phyloP scores from a whole-genome alignment of 2,113 vertebrate species.

The Fregetta grallaria region DNA sequence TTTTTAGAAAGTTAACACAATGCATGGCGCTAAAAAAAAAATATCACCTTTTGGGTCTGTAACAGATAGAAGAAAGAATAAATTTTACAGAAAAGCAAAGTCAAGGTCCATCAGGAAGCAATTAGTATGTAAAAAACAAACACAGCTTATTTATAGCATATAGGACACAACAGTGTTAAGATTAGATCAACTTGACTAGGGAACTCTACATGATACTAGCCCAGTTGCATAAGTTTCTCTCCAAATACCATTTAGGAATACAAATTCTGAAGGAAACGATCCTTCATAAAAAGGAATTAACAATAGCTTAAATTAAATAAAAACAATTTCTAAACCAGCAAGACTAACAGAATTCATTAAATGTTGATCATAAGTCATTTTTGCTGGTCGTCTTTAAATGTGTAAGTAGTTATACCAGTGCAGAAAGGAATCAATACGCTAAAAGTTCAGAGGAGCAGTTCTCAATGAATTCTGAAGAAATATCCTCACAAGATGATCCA shows the following conservation, averaged over 20 bases:
- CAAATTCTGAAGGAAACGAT: neutral
- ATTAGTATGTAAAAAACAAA: neutral
- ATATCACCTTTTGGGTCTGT: neutral
- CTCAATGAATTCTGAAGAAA: neutral
- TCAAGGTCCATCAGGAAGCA: neutral
- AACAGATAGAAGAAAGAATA: neutral
- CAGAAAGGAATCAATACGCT: neutral
- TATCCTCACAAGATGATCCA: neutral
- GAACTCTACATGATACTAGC: neutral
- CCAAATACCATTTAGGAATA: neutral
- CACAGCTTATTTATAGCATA: neutral
- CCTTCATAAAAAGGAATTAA: neutral
- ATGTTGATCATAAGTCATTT: neutral
- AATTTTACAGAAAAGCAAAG: neutral
- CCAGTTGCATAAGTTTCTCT: neutral
- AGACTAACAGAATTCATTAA: neutral
- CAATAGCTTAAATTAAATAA: neutral
- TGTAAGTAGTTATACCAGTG: neutral
- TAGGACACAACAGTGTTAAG: neutral
- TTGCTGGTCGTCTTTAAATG: neutral
- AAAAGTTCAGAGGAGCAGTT: neutral
- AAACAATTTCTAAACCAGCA: neutral
- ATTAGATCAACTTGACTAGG: neutral
- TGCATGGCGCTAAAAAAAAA: accelerated
- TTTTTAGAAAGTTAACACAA: neutral